Base-by-base conservation (phyloP, 35 echinoderm and acorn worm genomes). In the Eucidaris tribuloides region DNA sequence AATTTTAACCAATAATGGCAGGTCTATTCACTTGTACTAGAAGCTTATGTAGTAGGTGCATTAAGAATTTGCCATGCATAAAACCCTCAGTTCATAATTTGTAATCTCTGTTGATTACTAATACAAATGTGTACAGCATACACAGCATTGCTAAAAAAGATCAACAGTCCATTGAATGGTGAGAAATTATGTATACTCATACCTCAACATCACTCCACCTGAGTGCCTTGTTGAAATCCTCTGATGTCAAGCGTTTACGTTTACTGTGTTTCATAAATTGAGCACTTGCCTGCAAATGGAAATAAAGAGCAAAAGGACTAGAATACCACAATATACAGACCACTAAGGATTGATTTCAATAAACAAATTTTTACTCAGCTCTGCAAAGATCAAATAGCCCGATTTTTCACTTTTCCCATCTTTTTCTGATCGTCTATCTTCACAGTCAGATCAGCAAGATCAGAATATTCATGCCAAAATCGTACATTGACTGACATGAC, bases 181-280 rank as follows among this genome's bases (percentile, higher is more conserved):
- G n/a, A 18, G 3, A 33, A 28, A 76, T 76, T 24, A 2, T 49
- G 15, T 19, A 25, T 76, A 29, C 17, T 20, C 57, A 58, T 79
- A 99, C 96, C 96, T 99, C 90, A 38, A 93, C 87, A 76, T 99
- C 96, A 82, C 90, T 90, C 96, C 96, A 99, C 66, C 88, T 85
- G 45, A 99, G 65, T 2, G 96, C 96, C 63, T 92, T 99, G 43
- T 99, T 99, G 46, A 99, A 93, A 77, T 99, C 96, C 34, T 99
- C 90, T 76, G 62, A 33, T 3, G 87, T 81, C 23, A 99, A 57
- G 49, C 89, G 88, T 62, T 84, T 93, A 40, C 96, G 79, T 63
- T 93, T 92, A 34, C 82, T 87, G 91, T 99, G 96, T 46, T 99
- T 99, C 96, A 99, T 99, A 68, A 93, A 99, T 54, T 99, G 96